Base-by-base conservation (phyloP, 1,140 invertebrate genomes). In the Drosophila kurseongensis region DNA sequence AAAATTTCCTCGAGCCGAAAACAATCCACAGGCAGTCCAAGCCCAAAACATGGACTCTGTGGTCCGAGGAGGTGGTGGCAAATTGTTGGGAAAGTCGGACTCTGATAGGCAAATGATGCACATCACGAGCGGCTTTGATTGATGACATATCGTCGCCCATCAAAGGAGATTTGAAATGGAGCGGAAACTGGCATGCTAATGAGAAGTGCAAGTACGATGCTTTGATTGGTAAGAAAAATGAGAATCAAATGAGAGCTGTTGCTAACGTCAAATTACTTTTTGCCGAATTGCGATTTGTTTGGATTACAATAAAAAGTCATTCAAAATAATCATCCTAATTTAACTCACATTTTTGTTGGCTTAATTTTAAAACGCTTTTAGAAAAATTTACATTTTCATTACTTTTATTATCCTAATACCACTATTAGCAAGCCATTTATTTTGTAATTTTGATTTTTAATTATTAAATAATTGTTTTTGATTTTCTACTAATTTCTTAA, bases 51-150 rank as follows among this genome's bases (percentile, higher is more conserved):
- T 38, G 36, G n/a, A 40, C 62, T 23, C 16, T 32, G 44, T 12
- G 16, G 23, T 52, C n/a, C 1, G 40, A 29, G 42, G 7, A 27
- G 9, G 5, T 14, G 27, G 38, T 65, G 72, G 51, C 44, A 55
- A 75, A 75, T 74, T 54, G 68, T 16, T 29, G 27, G 38, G 18
- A 41, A 48, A 47, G 16, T 63, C 14, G 40, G 72, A 59, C 60
- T 54, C 47, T 57, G 73, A 59, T 59, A 75, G 52, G 72, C 52
- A 75, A 75, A 66, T 75, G 73, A 75, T 75, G 60, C 59, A 56
- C 59, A 74, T 47, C 56, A 52, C 51, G 18, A 40, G 14, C 42
- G 13, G 16, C 38, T 51, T 67, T 75, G 72, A 75, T 75, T 75
- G 69, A 75, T 75, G 69, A 75, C 38, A 72, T 72, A 32, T 45